Base-by-base conservation (phyloP, 2,113 vertebrate genomes). In the Oryzias woworae region DNA sequence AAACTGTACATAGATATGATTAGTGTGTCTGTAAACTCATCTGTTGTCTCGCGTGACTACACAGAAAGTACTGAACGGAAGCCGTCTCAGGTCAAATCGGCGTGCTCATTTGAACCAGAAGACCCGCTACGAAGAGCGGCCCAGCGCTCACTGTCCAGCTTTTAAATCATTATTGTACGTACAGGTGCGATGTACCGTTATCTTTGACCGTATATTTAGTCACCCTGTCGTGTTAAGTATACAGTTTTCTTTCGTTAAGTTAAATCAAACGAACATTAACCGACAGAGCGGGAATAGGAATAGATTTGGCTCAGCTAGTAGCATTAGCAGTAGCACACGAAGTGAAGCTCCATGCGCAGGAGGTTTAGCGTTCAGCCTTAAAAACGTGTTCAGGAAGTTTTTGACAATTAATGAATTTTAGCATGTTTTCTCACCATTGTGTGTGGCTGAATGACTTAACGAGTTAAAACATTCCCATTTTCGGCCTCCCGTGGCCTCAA, bases 51-150 rank as follows among this genome's bases (percentile, higher is more conserved):
- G 76, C 81, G 83, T 23, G 15, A 17, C 47, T 68, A 14, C 20
- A 5, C 14, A 53, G 53, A 64, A 55, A 66, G 49, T 55, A 24
- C 20, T 36, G 17, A 58, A 90, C 89, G 87, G 90, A 90, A 90
- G 86, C 83, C 68, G 54, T 23, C 20, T 56, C 17, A 45, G 70
- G 71, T 61, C 84, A 83, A 67, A 43, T 84, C 78, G 69, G 78
- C 81, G 80, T 89, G 84, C 69, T 86, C 84, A 79, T 91, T 89
- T 89, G 80, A 89, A 88, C 78, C 71, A 81, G 81, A 73, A 78
- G 76, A 81, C 72, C 72, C 66, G 85, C 84, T 69, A 71, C 73
- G 81, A 77, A 74, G 75, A 81, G 77, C 84, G 80, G 80, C 85
- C 79, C 81, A 77, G 77, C 67, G 69, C 69, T 46, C 53, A 82